phyloP scores from a whole-genome alignment of 2,888 invertebrate genomes.

The Stomorhina lunata region DNA sequence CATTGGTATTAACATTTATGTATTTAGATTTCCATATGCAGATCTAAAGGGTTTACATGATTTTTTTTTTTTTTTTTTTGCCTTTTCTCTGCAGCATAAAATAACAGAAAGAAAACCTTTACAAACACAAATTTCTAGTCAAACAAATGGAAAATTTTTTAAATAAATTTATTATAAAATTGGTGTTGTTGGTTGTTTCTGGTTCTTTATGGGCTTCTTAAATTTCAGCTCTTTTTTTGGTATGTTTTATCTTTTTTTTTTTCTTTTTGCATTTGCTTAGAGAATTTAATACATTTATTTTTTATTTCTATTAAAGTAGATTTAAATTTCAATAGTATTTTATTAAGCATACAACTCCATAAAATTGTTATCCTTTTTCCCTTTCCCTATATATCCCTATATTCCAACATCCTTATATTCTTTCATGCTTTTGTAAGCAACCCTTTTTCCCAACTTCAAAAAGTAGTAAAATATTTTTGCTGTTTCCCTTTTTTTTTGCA shows the following conservation, averaged over 20 bases:
- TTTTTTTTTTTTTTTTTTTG: too few species aligned
- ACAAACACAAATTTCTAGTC: too few species aligned
- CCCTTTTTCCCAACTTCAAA: not conserved
- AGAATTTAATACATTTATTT: not conserved
- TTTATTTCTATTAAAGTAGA: not conserved
- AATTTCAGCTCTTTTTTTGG: not conserved
- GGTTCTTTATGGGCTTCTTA: not conserved
- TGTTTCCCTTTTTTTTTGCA: not conserved
- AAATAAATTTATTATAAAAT: not conserved
- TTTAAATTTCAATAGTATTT: not conserved
- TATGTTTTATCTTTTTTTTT: not conserved
- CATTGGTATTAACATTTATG: not conserved
- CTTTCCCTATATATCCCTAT: too few species aligned
- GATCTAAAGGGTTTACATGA: not conserved
- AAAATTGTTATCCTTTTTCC: not conserved
- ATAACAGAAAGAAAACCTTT: not conserved
- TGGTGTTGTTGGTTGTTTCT: not conserved
- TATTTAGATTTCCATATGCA: not conserved
- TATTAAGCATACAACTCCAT: not conserved
- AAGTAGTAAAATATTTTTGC: not conserved
- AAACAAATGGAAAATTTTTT: too few species aligned
- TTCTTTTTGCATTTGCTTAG: too few species aligned
- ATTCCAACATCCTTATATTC: too few species aligned
- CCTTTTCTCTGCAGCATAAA: not conserved
- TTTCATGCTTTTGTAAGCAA: not conserved